phyloP scores from a whole-genome alignment of 1,140 invertebrate genomes.

The Drosophila takahashii region DNA sequence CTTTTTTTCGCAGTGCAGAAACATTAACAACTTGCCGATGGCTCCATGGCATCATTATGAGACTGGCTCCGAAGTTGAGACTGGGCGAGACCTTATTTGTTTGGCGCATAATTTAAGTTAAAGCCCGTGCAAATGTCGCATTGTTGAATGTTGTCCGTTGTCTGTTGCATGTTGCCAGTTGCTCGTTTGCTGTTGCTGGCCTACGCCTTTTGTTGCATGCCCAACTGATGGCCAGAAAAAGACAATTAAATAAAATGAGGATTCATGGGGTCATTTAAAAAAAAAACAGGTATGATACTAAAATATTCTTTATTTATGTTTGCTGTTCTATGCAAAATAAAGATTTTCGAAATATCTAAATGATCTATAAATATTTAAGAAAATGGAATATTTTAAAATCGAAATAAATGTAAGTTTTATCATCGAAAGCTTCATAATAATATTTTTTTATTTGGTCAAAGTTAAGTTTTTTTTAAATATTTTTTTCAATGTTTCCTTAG shows the following conservation, averaged over 20 bases:
- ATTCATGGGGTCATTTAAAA: neutral
- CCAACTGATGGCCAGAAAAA: conserved; percentile 26
- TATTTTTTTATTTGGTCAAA: too few species aligned
- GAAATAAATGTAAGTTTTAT: too few species aligned
- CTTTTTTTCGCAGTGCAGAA: conserved; percentile 15
- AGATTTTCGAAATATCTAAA: neutral
- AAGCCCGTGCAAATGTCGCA: conserved; percentile 65
- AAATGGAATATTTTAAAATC: too few species aligned
- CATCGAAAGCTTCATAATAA: too few species aligned
- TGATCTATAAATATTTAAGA: too few species aligned
- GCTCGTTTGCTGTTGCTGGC: conserved; percentile 21
- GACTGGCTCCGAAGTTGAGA: conserved; percentile 31
- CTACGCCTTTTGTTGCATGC: conserved; percentile 31
- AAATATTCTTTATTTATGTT: neutral
- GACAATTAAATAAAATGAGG: conserved; percentile 18
- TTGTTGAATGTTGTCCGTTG: conserved; percentile 54
- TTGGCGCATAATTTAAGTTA: conserved; percentile 75
- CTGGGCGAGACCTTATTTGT: conserved; percentile 70
- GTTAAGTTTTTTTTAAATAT: too few species aligned
- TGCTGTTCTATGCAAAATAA: too few species aligned
- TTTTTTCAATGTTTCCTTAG: neutral
- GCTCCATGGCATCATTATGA: conserved; percentile 67
- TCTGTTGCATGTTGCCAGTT: conserved; percentile 30
- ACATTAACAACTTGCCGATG: conserved; percentile 59
- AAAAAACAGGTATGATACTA: neutral